Conservation (phyloP, 1,140 invertebrate genomes). For the Monochamus saltuarius region DNA sequence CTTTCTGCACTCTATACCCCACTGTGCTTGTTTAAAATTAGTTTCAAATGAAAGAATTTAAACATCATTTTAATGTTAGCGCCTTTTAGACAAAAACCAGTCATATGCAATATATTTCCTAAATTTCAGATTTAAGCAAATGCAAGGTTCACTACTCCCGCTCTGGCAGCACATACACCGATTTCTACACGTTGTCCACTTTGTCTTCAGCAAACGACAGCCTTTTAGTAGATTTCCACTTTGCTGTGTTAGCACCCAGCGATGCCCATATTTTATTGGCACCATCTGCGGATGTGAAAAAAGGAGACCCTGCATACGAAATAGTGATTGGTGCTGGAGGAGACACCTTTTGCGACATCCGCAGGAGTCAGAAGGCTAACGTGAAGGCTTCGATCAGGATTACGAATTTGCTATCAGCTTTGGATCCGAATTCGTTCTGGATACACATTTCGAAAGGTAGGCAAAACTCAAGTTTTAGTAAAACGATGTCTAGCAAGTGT, state of each 20-base stretch:
- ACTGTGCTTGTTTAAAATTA: no score
- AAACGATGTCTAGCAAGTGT: no score
- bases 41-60: no score
- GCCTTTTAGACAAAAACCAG: no score
- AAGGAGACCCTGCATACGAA: slow-evolving; percentile 60
- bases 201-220: slow-evolving; percentile 36
- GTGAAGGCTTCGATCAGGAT: slow-evolving; percentile 55
- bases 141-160: slow-evolving; percentile 55
- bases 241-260: slow-evolving; percentile 58
- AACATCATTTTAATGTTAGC: no score
- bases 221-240: slow-evolving; percentile 57
- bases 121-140: slow-evolving; percentile 38
- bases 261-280: slow-evolving; percentile 64
- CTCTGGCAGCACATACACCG: slow-evolving; percentile 55
- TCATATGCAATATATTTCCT: background rate
- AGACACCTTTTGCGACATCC: slow-evolving; percentile 61
- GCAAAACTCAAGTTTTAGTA: slow-evolving; percentile 40
- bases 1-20: no score
- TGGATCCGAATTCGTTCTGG: slow-evolving; percentile 59
- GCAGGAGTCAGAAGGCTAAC: slow-evolving; percentile 55
- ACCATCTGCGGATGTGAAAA: slow-evolving; percentile 45
- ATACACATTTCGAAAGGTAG: slow-evolving; percentile 56
- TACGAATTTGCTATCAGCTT: slow-evolving; percentile 54
- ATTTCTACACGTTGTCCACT: slow-evolving; percentile 51
- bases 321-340: slow-evolving; percentile 63